Conservation (phyloP, 2,797 vertebrate species). For the Chelmon rostratus region DNA sequence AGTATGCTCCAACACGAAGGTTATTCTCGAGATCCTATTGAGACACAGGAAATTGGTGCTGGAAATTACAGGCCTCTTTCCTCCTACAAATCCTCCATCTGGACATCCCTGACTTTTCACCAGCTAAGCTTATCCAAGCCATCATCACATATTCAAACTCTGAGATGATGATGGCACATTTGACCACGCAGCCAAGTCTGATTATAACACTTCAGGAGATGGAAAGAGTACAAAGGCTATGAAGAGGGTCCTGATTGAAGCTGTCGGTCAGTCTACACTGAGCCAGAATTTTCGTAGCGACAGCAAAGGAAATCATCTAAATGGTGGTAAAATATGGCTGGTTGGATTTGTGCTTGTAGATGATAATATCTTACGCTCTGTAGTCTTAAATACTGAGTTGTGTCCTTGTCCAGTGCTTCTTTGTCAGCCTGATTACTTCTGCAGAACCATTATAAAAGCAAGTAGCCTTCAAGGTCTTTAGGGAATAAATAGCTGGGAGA, state of each 20-base stretch:
- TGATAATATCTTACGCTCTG: constrained; percentile 19
- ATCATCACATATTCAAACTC: constrained; percentile 55
- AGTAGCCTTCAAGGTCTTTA: constrained; percentile 41
- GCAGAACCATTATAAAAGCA: constrained; percentile 33
- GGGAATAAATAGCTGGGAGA: constrained; percentile 30
- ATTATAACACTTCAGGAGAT: constrained; percentile 53
- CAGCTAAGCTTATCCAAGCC: constrained; percentile 43
- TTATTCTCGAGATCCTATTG: constrained; percentile 25
- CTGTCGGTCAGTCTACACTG: constrained; percentile 31
- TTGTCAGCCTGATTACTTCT: constrained; percentile 28
- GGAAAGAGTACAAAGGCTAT: constrained; percentile 47
- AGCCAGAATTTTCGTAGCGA: constrained; percentile 19
- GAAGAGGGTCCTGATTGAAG: constrained; percentile 58
- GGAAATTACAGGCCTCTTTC: constrained; percentile 38
- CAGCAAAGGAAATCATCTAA: constrained; percentile 29
- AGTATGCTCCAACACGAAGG: constrained; percentile 21
- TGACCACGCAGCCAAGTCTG: constrained; percentile 40
- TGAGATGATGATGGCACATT: constrained; percentile 49
- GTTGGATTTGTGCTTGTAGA: constrained; percentile 19
- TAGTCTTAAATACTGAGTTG: constrained; percentile 19
- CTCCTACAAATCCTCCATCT: constrained; percentile 40
- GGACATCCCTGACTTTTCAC: constrained; percentile 43
- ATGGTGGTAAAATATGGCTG: constrained; percentile 4
- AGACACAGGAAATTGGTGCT: constrained; percentile 36
- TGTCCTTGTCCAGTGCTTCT: constrained; percentile 12